A percentile compares a stretch with the other conserved stretches of the same genome.
Conservation (phyloP, 2,113 vertebrate genomes). For the Pelecanus crispus region DNA sequence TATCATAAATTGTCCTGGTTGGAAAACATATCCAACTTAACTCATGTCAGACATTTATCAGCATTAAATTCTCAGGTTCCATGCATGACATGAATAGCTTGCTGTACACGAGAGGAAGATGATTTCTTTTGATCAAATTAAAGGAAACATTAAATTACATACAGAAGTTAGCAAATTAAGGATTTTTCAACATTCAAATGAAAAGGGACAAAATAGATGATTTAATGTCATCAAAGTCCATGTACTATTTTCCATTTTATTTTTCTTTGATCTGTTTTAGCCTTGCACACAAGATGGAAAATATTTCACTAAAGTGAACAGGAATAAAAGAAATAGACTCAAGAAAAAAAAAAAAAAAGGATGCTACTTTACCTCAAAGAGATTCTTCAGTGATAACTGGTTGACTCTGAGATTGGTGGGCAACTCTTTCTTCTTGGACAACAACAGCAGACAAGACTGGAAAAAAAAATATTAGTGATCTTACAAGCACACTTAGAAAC, state of each 20-base stretch:
- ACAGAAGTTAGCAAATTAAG: background rate
- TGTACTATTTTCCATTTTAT: background rate
- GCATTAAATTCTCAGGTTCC: background rate
- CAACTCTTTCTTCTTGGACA: constrained; percentile 27
- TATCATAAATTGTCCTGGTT: background rate
- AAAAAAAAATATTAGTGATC: background rate
- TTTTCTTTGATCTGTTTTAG: background rate
- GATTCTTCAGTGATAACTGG: constrained; percentile 69
- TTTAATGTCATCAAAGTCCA: background rate
- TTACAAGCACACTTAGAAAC: background rate
- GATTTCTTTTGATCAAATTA: background rate
- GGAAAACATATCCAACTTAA: background rate
- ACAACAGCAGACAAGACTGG: constrained; percentile 72
- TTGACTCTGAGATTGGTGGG: constrained; percentile 60
- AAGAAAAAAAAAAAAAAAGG: background rate
- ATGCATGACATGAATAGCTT: background rate
- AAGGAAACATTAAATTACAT: background rate
- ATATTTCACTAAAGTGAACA: background rate
- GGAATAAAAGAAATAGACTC: background rate
- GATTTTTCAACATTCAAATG: background rate
- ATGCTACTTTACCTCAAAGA: constrained; percentile 75
- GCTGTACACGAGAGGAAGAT: background rate
- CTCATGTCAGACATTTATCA: background rate
- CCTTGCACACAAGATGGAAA: background rate
- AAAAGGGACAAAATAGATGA: background rate